phyloP scores from a whole-genome alignment of 2,797 vertebrate genomes.

The Girardinus metallicus region DNA sequence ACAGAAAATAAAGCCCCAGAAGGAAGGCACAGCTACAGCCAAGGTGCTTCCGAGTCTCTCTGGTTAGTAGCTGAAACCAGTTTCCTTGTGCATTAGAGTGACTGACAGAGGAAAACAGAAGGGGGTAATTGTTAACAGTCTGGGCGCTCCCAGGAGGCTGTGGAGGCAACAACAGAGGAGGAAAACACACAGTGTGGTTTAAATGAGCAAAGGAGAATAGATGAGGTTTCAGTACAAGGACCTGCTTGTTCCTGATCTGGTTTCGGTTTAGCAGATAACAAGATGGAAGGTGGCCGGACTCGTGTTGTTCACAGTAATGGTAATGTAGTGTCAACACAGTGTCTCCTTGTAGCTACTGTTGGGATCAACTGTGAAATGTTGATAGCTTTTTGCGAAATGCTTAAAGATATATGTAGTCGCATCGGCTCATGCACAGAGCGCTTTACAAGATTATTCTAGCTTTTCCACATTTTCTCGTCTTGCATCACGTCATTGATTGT shows the following conservation, averaged over 20 bases:
- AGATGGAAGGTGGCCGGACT: conserved; percentile 8
- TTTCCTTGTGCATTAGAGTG: conserved; percentile 28
- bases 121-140: conserved; percentile 40
- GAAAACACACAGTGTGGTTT: conserved; percentile 22
- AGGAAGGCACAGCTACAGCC: conserved; percentile 8
- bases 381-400: neutral
- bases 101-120: conserved; percentile 21
- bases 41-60: conserved; percentile 6
- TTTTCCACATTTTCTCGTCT: neutral
- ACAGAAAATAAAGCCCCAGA: conserved; percentile 18
- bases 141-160: conserved; percentile 34
- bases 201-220: conserved; percentile 31
- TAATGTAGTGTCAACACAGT: neutral
- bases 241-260: conserved; percentile 15
- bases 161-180: conserved; percentile 22
- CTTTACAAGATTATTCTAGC: too few relatives aligned
- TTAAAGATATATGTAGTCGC: neutral
- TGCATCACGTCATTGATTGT: neutral
- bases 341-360: neutral
- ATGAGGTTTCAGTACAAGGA: conserved; percentile 15
- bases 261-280: conserved; percentile 23
- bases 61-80: conserved; percentile 30
- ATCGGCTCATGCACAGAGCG: neutral
- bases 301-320: neutral
- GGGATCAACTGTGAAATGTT: conserved; percentile 10